Conservation (phyloP, 2,113 vertebrate genomes). For the Telmatochromis sp. region DNA sequence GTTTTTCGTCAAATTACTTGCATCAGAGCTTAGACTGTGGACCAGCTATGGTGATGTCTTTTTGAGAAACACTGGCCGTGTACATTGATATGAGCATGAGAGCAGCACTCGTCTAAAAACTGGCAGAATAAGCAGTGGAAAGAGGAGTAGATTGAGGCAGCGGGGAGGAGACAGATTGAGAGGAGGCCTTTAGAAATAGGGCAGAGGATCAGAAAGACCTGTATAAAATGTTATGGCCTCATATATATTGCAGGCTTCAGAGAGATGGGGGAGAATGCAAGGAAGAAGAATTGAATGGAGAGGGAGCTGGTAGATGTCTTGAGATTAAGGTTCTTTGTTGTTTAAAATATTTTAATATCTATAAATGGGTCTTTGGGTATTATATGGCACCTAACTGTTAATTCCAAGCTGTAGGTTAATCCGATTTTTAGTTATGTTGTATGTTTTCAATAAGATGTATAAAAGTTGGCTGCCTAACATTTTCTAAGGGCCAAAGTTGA, state of each 20-base stretch:
- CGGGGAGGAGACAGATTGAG: neutral
- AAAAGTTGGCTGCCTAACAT: neutral
- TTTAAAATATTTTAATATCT: neutral
- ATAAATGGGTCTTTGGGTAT: neutral
- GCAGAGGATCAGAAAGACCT: neutral
- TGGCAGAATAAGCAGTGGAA: neutral
- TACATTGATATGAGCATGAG: neutral
- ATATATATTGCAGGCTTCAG: neutral
- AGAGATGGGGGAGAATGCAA: neutral
- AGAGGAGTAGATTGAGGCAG: neutral
- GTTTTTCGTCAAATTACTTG: neutral
- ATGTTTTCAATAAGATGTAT: neutral
- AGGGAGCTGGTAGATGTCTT: neutral
- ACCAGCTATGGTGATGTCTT: neutral
- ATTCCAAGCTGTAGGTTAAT: neutral
- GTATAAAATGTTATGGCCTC: conserved; percentile 1
- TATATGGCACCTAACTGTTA: neutral
- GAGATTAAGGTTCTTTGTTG: neutral
- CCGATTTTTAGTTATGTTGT: neutral
- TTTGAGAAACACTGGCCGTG: neutral
- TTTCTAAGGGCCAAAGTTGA: conserved; percentile 16
- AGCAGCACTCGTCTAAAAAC: neutral
- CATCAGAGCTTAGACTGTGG: neutral
- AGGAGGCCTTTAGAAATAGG: neutral
- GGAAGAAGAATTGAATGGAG: neutral